Evolutionary conservation across 92 coral and sea anemone species (phyloP).

Genomic region (Ricordea florida): DNA sequence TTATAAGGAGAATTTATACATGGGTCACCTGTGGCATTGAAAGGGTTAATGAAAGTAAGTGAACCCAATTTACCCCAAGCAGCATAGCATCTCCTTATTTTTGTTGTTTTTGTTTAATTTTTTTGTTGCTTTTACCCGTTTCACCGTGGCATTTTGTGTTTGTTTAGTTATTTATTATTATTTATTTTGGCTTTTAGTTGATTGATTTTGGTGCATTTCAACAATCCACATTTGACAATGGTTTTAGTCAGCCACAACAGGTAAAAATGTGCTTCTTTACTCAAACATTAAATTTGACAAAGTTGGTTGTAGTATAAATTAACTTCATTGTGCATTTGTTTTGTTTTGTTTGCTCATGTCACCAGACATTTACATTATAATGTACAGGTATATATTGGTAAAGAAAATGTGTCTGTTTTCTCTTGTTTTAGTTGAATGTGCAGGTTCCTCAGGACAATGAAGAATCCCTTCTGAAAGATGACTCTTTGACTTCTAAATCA

Average conservation of each 20-base stretch:
- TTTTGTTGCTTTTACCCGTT: background rate
- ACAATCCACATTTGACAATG: conserved; percentile 43
- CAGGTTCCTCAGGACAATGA: conserved; percentile 36
- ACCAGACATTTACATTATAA: background rate
- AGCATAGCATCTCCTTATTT: too few species aligned
- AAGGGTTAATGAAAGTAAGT: too few species aligned
- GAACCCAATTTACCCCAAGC: too few species aligned
- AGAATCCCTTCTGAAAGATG: conserved; percentile 86
- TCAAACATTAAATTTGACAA: too few species aligned
- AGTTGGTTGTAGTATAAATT: background rate
- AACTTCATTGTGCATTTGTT: background rate
- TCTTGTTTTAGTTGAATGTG: conserved; percentile 4
- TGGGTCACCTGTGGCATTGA: too few species aligned
- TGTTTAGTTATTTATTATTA: background rate
- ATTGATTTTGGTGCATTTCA: conserved; percentile 83
- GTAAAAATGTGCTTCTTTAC: background rate
- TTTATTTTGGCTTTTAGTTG: conserved; percentile 45
- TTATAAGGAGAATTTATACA: too few species aligned
- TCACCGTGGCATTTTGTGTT: background rate
- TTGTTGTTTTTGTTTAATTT: background rate
- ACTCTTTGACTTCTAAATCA: conserved; percentile 62
- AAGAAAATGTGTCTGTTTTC: background rate
- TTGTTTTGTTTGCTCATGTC: background rate
- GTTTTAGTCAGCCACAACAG: conserved; percentile 62
- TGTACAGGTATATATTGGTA: background rate